Evolutionary conservation across 1,140 invertebrate species (phyloP).

Genomic region (Heterodera schachtii): DNA sequence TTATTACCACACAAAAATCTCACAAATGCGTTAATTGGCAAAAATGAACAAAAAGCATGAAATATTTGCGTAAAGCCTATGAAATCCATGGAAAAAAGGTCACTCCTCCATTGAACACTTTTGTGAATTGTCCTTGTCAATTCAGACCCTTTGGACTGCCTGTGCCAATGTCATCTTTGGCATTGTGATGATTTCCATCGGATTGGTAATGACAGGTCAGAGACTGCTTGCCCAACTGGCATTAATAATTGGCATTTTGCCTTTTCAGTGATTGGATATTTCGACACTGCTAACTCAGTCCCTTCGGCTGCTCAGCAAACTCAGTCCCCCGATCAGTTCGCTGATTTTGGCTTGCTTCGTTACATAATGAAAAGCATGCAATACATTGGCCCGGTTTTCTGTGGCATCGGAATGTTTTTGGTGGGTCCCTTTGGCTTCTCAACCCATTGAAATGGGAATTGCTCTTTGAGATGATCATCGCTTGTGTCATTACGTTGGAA

Average conservation of each 20-base stretch:
- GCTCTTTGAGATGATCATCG: slow-evolving; percentile 61
- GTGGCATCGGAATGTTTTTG: slow-evolving; percentile 60
- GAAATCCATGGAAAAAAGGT: slow-evolving; percentile 13
- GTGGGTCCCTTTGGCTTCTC: slow-evolving; percentile 38
- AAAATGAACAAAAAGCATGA: no score
- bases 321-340: neutral
- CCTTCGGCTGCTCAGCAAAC: neutral
- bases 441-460: neutral
- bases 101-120: neutral
- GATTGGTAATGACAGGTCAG: slow-evolving; percentile 55
- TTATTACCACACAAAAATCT: no score
- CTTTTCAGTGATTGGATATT: slow-evolving; percentile 56
- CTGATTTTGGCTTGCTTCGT: slow-evolving; percentile 12
- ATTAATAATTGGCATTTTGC: neutral
- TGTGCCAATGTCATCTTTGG: slow-evolving; percentile 60
- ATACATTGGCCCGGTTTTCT: slow-evolving; percentile 63
- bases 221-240: neutral
- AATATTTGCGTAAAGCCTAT: neutral
- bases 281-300: slow-evolving; percentile 48
- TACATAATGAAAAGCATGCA: slow-evolving; percentile 60
- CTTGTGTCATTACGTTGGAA: slow-evolving; percentile 64
- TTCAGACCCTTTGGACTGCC: slow-evolving; percentile 63
- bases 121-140: neutral
- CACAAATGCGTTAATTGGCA: no score
- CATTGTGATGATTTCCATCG: slow-evolving; percentile 54